phyloP scores from a whole-genome alignment of 2,113 vertebrate species.

The Crotalus helleri region DNA sequence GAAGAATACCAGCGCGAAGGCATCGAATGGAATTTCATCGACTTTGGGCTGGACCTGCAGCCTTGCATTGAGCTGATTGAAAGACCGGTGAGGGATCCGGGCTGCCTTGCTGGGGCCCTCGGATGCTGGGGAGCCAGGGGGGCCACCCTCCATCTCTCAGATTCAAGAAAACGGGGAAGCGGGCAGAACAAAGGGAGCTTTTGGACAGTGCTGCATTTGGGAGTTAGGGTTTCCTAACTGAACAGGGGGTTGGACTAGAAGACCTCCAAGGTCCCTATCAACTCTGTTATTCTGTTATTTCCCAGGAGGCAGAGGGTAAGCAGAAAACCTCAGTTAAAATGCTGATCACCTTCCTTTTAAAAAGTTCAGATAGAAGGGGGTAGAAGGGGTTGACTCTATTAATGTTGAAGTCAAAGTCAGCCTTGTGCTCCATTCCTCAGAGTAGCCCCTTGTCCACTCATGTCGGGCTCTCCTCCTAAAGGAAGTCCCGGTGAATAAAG shows the following conservation, averaged over 20 bases:
- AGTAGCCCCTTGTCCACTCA: too few species aligned
- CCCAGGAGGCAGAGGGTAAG: background rate
- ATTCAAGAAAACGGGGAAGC: background rate
- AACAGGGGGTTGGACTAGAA: background rate
- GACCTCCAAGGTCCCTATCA: background rate
- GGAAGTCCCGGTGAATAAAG: background rate
- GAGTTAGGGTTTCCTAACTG: background rate
- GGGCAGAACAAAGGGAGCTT: background rate
- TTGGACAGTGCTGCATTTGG: background rate
- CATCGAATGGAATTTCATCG: conserved; percentile 96
- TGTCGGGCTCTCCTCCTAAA: background rate
- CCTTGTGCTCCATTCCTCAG: background rate
- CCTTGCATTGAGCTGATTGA: conserved; percentile 97
- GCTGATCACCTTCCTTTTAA: background rate
- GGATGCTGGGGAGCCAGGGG: background rate
- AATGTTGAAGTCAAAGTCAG: background rate
- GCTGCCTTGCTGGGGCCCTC: background rate
- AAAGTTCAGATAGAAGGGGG: background rate
- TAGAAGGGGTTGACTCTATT: background rate
- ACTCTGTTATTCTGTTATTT: background rate
- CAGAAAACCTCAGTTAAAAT: background rate
- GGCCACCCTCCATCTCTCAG: background rate
- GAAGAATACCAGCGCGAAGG: conserved; percentile 95
- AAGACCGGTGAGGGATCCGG: conserved; percentile 74
- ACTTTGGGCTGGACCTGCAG: conserved; percentile 93